Evolutionary conservation across 1,140 invertebrate genomes (phyloP).

Genomic region (Drosophila tsacasi): DNA sequence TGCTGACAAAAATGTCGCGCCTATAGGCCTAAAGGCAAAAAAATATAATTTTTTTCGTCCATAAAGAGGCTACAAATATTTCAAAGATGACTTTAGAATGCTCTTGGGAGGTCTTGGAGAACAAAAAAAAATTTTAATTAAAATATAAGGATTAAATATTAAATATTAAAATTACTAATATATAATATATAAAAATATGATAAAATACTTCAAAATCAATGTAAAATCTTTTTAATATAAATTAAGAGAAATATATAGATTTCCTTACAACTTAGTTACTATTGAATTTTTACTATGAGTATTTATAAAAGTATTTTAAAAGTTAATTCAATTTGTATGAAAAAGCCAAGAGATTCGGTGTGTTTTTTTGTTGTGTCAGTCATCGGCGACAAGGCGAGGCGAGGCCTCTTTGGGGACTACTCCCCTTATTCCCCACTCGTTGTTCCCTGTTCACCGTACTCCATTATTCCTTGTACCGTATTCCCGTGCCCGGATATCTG

Average conservation of each 20-base stretch:
- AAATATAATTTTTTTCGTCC: conserved; percentile 33
- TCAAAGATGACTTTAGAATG: conserved; percentile 18
- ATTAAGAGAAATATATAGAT: neutral
- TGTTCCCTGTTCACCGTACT: conserved; percentile 5
- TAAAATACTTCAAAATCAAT: neutral
- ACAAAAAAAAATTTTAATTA: neutral
- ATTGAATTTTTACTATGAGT: neutral
- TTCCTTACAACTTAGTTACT: neutral
- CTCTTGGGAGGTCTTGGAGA: neutral
- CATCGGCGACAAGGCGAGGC: conserved; percentile 34
- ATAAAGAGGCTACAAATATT: neutral
- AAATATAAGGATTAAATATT: no score
- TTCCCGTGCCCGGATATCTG: conserved; percentile 49
- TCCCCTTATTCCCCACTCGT: neutral
- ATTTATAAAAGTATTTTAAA: conserved; percentile 35
- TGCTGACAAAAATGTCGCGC: conserved; percentile 71
- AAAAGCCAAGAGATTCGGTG: conserved; percentile 41
- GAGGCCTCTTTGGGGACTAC: conserved; percentile 54
- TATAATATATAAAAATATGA: neutral
- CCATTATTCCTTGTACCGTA: conserved; percentile 8
- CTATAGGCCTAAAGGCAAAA: conserved; percentile 54
- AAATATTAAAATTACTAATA: no score
- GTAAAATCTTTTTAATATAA: neutral
- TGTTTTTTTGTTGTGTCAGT: conserved; percentile 50
- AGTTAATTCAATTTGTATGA: conserved; percentile 61